Conservation (phyloP, 92 coral and sea anemone genomes). For the Actinernus sp. region DNA sequence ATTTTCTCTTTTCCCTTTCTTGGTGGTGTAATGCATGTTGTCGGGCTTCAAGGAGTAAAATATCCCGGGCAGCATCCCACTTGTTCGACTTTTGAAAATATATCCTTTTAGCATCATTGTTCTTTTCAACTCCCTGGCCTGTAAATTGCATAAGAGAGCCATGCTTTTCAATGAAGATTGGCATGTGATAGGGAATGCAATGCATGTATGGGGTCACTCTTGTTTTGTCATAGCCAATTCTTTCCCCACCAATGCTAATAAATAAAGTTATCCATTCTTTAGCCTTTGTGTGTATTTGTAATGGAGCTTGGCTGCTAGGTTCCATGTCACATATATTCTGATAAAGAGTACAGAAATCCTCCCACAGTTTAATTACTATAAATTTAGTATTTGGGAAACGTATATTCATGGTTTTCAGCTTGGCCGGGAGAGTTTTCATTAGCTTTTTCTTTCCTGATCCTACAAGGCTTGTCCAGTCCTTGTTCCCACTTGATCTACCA, state of each 20-base stretch:
- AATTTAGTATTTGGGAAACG: slow-evolving; percentile 36
- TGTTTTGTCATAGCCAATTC: slow-evolving; percentile 32
- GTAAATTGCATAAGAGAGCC: slow-evolving; percentile 55
- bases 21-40: slow-evolving; percentile 44
- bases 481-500: slow-evolving; percentile 22
- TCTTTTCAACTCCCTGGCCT: slow-evolving; percentile 63
- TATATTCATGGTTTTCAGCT: slow-evolving; percentile 21
- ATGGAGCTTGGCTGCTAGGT: neutral
- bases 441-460: slow-evolving; percentile 54
- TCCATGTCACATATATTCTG: slow-evolving; percentile 23
- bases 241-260: slow-evolving; percentile 18
- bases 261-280: slow-evolving; percentile 39
- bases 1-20: slow-evolving; percentile 37
- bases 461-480: slow-evolving; percentile 47
- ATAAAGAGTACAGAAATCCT: slow-evolving; percentile 36
- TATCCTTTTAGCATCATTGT: slow-evolving; percentile 47
- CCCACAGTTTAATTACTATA: slow-evolving; percentile 38
- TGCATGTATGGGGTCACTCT: slow-evolving; percentile 68
- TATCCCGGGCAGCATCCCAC: slow-evolving; percentile 66
- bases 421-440: slow-evolving; percentile 39
- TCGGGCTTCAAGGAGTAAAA: slow-evolving; percentile 40
- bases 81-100: slow-evolving; percentile 53
- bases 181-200: slow-evolving; percentile 48
- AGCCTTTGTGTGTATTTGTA: neutral
- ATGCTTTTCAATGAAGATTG: slow-evolving; percentile 25